phyloP scores from a whole-genome alignment of 1,140 invertebrate genomes.

The Potamilus streckersoni region DNA sequence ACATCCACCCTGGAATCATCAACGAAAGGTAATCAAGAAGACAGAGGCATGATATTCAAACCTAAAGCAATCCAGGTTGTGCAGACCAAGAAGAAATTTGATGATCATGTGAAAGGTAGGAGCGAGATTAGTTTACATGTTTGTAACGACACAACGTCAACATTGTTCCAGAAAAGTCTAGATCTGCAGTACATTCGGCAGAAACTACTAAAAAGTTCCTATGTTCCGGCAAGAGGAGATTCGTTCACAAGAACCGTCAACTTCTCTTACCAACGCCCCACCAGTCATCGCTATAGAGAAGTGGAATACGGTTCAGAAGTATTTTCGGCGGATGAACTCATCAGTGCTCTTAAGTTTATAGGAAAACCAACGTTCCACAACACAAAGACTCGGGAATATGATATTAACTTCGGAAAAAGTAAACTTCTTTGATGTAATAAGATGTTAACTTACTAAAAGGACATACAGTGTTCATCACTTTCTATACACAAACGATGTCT shows the following conservation, averaged over 20 bases:
- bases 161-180: conserved; percentile 23
- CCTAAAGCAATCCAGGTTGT: conserved; percentile 26
- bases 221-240: conserved; percentile 4
- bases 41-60: conserved; percentile 26
- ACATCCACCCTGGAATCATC: too few relatives aligned
- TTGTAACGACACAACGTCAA: conserved; percentile 25
- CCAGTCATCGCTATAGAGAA: neutral
- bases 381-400: conserved; percentile 14
- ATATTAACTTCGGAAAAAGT: conserved; percentile 13
- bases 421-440: too few relatives aligned
- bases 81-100: conserved; percentile 30
- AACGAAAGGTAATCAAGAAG: neutral
- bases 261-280: neutral
- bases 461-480: too few relatives aligned
- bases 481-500: too few relatives aligned
- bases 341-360: conserved; percentile 29
- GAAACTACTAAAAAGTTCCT: conserved; percentile 1
- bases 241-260: neutral
- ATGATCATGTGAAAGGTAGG: conserved; percentile 16
- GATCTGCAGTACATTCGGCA: conserved; percentile 1
- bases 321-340: conserved; percentile 20
- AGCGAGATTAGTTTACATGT: conserved; percentile 27
- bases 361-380: conserved; percentile 15
- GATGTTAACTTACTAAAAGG: too few relatives aligned
- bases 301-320: conserved; percentile 23